These are phyloP conservation scores for Steromphala cineraria DNA, from an alignment of 2,888 invertebrate species.

Conservation along the genomic window DNA sequence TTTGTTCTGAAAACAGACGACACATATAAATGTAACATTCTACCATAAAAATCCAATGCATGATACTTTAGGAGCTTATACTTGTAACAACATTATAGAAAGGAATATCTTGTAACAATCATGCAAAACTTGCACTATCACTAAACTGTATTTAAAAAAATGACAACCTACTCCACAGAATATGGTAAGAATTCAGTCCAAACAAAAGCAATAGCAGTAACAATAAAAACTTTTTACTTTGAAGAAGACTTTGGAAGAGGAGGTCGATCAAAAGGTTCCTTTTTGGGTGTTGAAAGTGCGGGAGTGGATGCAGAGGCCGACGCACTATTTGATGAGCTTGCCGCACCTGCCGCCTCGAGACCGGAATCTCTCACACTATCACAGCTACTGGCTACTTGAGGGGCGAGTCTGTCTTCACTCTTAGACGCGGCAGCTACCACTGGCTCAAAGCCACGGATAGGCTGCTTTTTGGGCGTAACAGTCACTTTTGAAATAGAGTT, in stretches of 20 bases:
- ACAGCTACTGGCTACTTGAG: constrained; percentile 12
- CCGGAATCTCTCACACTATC: neutral
- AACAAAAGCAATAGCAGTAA: neutral
- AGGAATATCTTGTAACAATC: no score
- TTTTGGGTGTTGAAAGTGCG: constrained; percentile 46
- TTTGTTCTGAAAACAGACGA: constrained; percentile 50
- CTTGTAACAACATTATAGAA: no score
- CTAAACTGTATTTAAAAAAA: no score
- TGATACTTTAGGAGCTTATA: no score
- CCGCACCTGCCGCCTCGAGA: neutral
- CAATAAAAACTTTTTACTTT: constrained; percentile 51
- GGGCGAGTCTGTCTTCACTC: constrained; percentile 40
- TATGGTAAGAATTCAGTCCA: no score
- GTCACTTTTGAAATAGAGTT: constrained; percentile 19
- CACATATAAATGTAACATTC: neutral
- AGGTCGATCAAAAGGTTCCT: constrained; percentile 42
- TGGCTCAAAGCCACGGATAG: constrained; percentile 23
- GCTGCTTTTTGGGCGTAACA: constrained; percentile 22
- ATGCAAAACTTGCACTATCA: no score
- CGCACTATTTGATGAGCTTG: neutral
- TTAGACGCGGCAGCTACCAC: constrained; percentile 27
- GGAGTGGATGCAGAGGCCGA: neutral
- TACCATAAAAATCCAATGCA: no score
- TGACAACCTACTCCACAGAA: no score
- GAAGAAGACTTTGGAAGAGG: constrained; percentile 61